These are phyloP conservation scores for Empis stercorea DNA, from an alignment of 2,888 invertebrate species.

Conservation along the genomic window DNA sequence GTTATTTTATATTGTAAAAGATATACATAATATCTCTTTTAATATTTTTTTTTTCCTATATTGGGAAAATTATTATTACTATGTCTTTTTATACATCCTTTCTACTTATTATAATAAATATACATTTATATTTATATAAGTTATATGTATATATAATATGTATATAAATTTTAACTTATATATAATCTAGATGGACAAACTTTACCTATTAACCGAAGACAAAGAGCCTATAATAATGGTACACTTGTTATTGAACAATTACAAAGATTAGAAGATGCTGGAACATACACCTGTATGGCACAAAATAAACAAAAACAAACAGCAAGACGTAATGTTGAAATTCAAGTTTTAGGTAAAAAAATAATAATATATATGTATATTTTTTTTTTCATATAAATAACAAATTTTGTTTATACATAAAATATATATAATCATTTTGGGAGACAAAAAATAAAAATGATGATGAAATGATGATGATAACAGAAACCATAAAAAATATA, in stretches of 20 bases:
- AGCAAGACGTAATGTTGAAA: slow-evolving; percentile 61
- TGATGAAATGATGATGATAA: too few species aligned
- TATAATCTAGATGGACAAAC: slow-evolving; percentile 60
- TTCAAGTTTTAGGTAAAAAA: slow-evolving; percentile 54
- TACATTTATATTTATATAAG: slow-evolving; percentile 4
- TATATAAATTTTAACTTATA: not conserved
- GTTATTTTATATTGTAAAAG: too few species aligned
- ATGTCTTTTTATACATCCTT: slow-evolving; percentile 5
- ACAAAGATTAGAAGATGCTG: slow-evolving; percentile 72
- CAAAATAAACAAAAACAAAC: slow-evolving; percentile 70
- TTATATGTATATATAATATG: slow-evolving; percentile 12
- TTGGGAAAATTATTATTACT: slow-evolving; percentile 7
- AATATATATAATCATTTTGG: too few species aligned
- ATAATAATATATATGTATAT: not conserved
- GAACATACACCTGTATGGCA: slow-evolving; percentile 82
- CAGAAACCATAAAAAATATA: too few species aligned
- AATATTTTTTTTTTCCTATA: slow-evolving; percentile 8
- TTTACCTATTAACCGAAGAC: slow-evolving; percentile 76
- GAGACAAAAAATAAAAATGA: too few species aligned
- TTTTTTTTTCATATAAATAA: too few species aligned
- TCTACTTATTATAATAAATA: too few species aligned
- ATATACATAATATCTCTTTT: too few species aligned
- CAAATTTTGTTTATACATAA: too few species aligned
- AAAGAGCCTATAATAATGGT: slow-evolving; percentile 75
- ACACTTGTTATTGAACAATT: slow-evolving; percentile 77